These are phyloP conservation scores for Lathronympha strigana DNA, from an alignment of 2,888 invertebrate genomes.

Conservation along the genomic window DNA sequence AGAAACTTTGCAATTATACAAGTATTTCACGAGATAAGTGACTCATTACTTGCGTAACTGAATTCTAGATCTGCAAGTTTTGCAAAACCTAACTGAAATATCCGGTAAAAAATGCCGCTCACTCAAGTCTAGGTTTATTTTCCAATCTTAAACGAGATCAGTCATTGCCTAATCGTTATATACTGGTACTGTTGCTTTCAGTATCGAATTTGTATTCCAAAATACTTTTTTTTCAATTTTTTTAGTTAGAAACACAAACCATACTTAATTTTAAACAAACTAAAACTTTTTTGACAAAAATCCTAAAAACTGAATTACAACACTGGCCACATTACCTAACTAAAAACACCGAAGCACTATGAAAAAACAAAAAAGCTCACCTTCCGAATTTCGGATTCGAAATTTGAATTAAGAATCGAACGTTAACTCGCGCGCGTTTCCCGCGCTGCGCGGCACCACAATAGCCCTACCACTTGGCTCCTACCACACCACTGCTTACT, in stretches of 20 bases:
- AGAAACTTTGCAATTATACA: not conserved
- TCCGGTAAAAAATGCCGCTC: slow-evolving; percentile 31
- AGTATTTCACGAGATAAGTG: slow-evolving; percentile 20
- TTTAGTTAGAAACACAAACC: not conserved
- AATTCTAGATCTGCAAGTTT: slow-evolving; percentile 28
- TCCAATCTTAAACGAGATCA: slow-evolving; percentile 13
- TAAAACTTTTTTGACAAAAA: not conserved
- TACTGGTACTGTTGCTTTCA: too few species aligned
- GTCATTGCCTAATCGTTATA: not conserved
- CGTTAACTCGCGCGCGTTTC: slow-evolving; percentile 45
- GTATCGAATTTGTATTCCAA: not conserved
- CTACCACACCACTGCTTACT: slow-evolving; percentile 41
- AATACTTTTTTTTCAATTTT: not conserved
- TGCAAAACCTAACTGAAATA: slow-evolving; percentile 33
- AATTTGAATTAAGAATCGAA: slow-evolving; percentile 32
- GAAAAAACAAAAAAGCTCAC: slow-evolving; percentile 28
- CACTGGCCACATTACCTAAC: slow-evolving; percentile 24
- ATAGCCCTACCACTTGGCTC: slow-evolving; percentile 44
- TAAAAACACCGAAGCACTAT: not conserved
- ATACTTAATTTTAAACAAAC: not conserved
- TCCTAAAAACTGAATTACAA: not conserved
- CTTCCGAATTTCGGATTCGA: slow-evolving; percentile 24
- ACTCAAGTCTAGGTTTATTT: slow-evolving; percentile 32
- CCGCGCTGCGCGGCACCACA: slow-evolving; percentile 44
- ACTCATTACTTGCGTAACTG: slow-evolving; percentile 21